Evolutionary conservation across 2,888 invertebrate genomes (phyloP), one percentile per base, ranked within the genome.

Genomic region (Pseudococcus longispinus): DNA sequence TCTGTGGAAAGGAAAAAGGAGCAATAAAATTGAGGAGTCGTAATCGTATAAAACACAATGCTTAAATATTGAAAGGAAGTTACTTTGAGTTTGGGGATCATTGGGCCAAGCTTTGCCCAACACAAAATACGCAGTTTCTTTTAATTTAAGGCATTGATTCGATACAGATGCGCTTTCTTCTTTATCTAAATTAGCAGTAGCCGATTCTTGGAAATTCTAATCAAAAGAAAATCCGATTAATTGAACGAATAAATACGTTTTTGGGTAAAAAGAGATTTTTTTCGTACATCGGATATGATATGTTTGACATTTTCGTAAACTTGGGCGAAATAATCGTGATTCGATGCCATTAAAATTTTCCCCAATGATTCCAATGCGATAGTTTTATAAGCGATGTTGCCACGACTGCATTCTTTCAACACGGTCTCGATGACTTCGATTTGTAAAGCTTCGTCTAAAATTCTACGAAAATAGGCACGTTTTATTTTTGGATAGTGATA

Each of bases 41-140:
- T n/a, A n/a, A n/a, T 51, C 1, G 0, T n/a, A 51, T 2, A n/a
- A n/a, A n/a, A n/a, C 51, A 51, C n/a, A 51, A n/a, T n/a, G 4
- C 1, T 46, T n/a, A n/a, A 46, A 51, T 3, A 51, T 51, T 51
- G 3, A 51, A n/a, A 51, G n/a, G 0, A 51, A 3, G 13, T 80
- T 77, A 86, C 86, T 77, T 86, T 86, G 86, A 13, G 77, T 86
- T n/a, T 80, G 46, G 8, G 37, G 20, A 77, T 86, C 46, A 29
- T 86, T 55, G 18, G 86, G 86, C 86, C 86, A 86, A 20, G 86
- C 77, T 80, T 80, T 86, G 32, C 86, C 86, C 1, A 86, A 32
- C 1, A 86, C 74, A 32, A 51, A 86, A 15, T 86, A 86, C 20
- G 86, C 86, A 2, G 86, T 86, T 51, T 86, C 86, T 55, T 86